A percentile compares a stretch with the other conserved stretches of the same genome.
These are phyloP conservation scores for Panthera leo DNA, from an alignment of 2,113 vertebrate genomes.

Conservation along the genomic window DNA sequence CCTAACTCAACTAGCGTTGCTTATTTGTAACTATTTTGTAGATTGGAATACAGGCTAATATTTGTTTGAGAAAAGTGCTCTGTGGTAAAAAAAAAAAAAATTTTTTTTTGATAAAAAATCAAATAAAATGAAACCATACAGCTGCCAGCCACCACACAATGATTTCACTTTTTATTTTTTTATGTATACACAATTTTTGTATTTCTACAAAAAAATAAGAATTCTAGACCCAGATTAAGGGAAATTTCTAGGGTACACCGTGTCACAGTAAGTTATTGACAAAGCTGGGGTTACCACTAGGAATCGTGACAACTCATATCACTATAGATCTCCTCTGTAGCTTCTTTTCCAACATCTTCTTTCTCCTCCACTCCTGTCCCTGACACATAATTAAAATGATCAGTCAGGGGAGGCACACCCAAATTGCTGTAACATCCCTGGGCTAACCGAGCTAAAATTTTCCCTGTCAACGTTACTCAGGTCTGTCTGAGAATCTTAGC, in stretches of 20 bases:
- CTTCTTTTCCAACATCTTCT: not conserved
- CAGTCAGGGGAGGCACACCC: conserved; percentile 25
- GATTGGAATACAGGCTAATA: not conserved
- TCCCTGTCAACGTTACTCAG: not conserved
- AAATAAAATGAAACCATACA: not conserved
- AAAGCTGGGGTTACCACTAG: not conserved
- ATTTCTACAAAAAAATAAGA: conserved; percentile 2
- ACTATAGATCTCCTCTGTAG: not conserved
- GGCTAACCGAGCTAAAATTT: not conserved
- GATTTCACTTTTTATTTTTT: not conserved
- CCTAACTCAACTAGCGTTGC: not conserved
- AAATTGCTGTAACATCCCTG: not conserved
- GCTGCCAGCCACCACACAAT: not conserved
- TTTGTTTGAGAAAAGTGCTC: not conserved
- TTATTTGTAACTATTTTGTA: not conserved
- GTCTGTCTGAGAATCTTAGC: conserved; percentile 10
- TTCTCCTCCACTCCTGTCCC: not conserved
- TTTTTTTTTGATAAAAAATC: not conserved
- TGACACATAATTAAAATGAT: conserved; percentile 61
- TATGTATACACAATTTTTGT: not conserved
- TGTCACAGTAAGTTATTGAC: not conserved
- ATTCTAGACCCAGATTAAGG: not conserved
- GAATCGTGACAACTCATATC: not conserved
- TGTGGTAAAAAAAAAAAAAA: not conserved
- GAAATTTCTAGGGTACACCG: not conserved